phyloP scores from a whole-genome alignment of 2,888 invertebrate species.

The Xanthorhoe spadicearia region DNA sequence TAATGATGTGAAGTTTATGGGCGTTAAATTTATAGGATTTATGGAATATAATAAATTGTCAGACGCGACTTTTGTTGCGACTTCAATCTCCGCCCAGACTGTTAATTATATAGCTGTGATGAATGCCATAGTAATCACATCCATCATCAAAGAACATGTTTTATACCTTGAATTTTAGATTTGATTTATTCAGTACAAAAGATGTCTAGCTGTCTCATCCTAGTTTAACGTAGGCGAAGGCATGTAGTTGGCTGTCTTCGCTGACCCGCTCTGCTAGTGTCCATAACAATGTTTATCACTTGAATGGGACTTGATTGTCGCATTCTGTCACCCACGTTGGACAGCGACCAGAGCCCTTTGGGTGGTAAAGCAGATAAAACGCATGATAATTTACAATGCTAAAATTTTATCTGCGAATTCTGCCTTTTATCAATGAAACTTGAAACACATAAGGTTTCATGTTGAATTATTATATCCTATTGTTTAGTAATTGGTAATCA shows the following conservation, averaged over 20 bases:
- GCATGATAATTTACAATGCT: neutral
- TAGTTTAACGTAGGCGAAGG: constrained; percentile 6
- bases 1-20: constrained; percentile 12
- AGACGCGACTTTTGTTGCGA: neutral
- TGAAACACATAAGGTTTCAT: neutral
- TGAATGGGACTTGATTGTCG: constrained; percentile 4
- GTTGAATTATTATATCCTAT: neutral
- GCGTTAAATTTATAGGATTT: constrained; percentile 5
- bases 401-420: neutral
- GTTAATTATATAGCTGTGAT: neutral
- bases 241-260: neutral
- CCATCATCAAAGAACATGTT: too few relatives aligned
- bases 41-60: neutral
- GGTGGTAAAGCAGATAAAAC: neutral
- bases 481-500: neutral
- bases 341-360: constrained; percentile 4
- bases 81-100: neutral
- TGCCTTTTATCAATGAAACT: neutral
- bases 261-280: constrained; percentile 12
- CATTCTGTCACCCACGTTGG: constrained; percentile 18
- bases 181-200: neutral
- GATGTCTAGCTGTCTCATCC: neutral
- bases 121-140: neutral
- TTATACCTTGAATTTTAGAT: neutral
- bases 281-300: constrained; percentile 12